Conservation (phyloP, 1,140 invertebrate genomes). For the Metaphire vulgaris region DNA sequence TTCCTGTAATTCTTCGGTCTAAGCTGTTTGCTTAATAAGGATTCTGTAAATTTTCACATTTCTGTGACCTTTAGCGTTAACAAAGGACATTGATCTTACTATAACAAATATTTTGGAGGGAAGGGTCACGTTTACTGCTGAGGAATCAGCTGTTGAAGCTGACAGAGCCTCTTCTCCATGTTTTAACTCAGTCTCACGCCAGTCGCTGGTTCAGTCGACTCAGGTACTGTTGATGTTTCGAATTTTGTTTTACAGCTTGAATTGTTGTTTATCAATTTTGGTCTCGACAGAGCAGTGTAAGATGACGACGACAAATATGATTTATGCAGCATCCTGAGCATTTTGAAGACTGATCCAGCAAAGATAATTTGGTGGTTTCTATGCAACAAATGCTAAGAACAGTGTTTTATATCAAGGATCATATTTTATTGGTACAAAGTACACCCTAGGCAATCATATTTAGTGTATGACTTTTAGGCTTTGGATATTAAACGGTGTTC, state of each 20-base stretch:
- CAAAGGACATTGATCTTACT: constrained; percentile 69
- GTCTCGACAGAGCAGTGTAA: neutral
- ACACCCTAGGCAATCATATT: no score
- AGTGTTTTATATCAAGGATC: no score
- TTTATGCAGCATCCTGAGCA: no score
- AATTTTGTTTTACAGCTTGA: neutral
- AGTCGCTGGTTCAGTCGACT: neutral
- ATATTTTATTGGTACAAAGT: no score
- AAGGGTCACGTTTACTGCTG: constrained; percentile 61
- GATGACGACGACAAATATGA: no score
- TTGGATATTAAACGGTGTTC: no score
- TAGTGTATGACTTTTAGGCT: no score
- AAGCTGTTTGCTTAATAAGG: neutral
- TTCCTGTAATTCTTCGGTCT: neutral
- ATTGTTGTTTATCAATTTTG: neutral
- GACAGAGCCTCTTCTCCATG: constrained; percentile 31
- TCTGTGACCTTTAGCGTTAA: constrained; percentile 58
- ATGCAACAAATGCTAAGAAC: no score
- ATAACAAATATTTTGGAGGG: constrained; percentile 75
- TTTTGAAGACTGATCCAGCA: no score
- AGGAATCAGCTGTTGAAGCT: constrained; percentile 42
- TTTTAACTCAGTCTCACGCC: neutral
- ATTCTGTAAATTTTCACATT: neutral
- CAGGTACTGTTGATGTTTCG: neutral
- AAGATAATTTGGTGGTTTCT: no score